These are phyloP conservation scores for Plestiodon gilberti DNA, from an alignment of 2,113 vertebrate species.

Conservation along the genomic window DNA sequence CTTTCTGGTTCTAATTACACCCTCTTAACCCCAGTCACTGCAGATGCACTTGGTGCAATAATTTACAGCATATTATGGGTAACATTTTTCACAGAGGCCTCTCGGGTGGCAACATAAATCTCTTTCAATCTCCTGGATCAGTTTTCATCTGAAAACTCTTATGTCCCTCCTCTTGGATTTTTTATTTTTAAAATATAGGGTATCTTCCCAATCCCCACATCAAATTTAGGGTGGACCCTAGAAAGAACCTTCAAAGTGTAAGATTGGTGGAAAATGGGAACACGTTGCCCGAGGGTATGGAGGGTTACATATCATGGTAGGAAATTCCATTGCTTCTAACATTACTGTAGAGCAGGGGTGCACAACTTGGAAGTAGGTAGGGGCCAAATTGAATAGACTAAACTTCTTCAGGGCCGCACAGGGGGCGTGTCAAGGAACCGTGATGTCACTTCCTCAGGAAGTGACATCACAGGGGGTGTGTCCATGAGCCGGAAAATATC, in stretches of 20 bases:
- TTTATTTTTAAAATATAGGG: background rate
- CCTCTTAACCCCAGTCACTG: constrained; percentile 60
- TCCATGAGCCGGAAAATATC: too few species aligned
- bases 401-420: too few species aligned
- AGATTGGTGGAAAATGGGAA: background rate
- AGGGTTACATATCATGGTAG: background rate
- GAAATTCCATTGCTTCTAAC: background rate
- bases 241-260: background rate
- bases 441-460: too few species aligned
- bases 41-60: constrained; percentile 55
- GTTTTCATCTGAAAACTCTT: constrained; percentile 44
- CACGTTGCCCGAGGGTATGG: background rate
- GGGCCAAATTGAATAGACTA: too few species aligned
- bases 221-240: background rate
- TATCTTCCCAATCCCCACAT: constrained; percentile 9
- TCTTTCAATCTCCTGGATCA: constrained; percentile 50
- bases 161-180: constrained; percentile 23
- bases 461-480: too few species aligned
- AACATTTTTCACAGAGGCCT: constrained; percentile 59
- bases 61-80: constrained; percentile 58
- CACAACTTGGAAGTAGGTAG: too few species aligned
- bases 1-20: constrained; percentile 70
- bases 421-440: too few species aligned
- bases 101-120: constrained; percentile 64
- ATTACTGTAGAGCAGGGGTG: too few species aligned